Percentiles rank a stretch among this genome's conserved stretches.
Evolutionary conservation across 2,888 invertebrate genomes (phyloP).

Genomic region (Caenorhabditis uteleia): DNA sequence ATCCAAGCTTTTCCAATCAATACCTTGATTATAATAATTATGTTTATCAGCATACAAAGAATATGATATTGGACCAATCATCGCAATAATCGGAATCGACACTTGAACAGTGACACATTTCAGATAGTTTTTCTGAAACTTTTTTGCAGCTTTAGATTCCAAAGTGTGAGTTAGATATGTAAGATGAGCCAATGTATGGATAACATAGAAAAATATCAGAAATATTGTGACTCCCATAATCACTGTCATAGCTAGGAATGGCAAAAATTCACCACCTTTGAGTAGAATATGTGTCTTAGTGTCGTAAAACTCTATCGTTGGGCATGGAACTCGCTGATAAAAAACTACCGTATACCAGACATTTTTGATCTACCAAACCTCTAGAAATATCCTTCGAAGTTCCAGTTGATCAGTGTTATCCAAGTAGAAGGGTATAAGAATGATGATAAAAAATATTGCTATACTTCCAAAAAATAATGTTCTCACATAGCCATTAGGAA

Average conservation of each 20-base stretch:
- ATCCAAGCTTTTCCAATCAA: no score
- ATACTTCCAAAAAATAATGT: conserved; percentile 1
- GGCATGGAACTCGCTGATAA: conserved; percentile 9
- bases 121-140: conserved; percentile 12
- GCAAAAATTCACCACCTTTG: conserved; percentile 12
- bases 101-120: conserved; percentile 5
- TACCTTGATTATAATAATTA: conserved; percentile 17
- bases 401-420: conserved; percentile 12
- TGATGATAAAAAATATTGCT: background rate
- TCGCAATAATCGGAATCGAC: background rate
- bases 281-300: conserved; percentile 3
- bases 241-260: conserved; percentile 7
- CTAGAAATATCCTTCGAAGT: background rate
- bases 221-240: background rate
- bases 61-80: conserved; percentile 5
- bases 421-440: conserved; percentile 15
- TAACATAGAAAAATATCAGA: conserved; percentile 6
- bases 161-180: background rate
- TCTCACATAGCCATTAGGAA: background rate
- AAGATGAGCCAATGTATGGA: conserved; percentile 8
- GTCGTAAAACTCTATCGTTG: conserved; percentile 11
- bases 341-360: no score
- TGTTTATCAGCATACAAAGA: conserved; percentile 7
- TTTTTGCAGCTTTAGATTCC: conserved; percentile 1
- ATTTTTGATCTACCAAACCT: background rate